Conservation (phyloP, 2,797 vertebrate genomes). For the Poeciliopsis infans region DNA sequence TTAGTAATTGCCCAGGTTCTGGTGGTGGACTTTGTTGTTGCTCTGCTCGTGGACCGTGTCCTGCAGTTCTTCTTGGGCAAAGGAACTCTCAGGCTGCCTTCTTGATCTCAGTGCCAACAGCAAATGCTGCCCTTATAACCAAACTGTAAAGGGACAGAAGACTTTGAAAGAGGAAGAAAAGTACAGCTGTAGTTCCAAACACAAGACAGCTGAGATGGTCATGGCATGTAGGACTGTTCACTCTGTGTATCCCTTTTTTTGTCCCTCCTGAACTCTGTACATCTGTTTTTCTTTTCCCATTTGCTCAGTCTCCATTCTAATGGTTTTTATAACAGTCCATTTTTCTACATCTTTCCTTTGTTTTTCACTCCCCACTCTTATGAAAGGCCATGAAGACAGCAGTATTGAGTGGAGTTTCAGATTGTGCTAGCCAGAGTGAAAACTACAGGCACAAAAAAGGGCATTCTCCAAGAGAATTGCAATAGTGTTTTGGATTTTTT, state of each 20-base stretch:
- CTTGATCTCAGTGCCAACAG: slow-evolving; percentile 85
- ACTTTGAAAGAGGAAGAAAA: slow-evolving; percentile 53
- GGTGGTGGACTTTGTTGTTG: slow-evolving; percentile 89
- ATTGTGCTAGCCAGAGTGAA: slow-evolving; percentile 69
- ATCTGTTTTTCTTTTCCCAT: slow-evolving; percentile 42
- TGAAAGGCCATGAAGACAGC: slow-evolving; percentile 82
- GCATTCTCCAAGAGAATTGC: slow-evolving; percentile 82
- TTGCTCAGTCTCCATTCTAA: slow-evolving; percentile 41
- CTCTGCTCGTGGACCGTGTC: slow-evolving; percentile 87
- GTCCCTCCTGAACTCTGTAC: slow-evolving; percentile 35
- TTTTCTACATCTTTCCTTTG: slow-evolving; percentile 48
- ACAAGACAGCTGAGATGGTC: slow-evolving; percentile 63
- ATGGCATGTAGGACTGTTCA: slow-evolving; percentile 72
- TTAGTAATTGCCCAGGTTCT: slow-evolving; percentile 90
- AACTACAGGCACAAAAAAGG: slow-evolving; percentile 66
- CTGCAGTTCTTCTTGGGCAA: slow-evolving; percentile 92
- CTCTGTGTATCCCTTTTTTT: slow-evolving; percentile 64
- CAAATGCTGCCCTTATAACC: slow-evolving; percentile 72
- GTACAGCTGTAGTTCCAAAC: slow-evolving; percentile 56
- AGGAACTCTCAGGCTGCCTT: slow-evolving; percentile 92
- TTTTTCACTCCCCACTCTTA: slow-evolving; percentile 54
- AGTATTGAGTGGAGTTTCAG: slow-evolving; percentile 83
- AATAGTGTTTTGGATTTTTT: slow-evolving; percentile 74
- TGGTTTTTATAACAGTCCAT: slow-evolving; percentile 46
- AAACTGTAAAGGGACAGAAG: slow-evolving; percentile 75